Conservation (phyloP, 2,797 vertebrate genomes). For the Xiphophorus birchmanni region DNA sequence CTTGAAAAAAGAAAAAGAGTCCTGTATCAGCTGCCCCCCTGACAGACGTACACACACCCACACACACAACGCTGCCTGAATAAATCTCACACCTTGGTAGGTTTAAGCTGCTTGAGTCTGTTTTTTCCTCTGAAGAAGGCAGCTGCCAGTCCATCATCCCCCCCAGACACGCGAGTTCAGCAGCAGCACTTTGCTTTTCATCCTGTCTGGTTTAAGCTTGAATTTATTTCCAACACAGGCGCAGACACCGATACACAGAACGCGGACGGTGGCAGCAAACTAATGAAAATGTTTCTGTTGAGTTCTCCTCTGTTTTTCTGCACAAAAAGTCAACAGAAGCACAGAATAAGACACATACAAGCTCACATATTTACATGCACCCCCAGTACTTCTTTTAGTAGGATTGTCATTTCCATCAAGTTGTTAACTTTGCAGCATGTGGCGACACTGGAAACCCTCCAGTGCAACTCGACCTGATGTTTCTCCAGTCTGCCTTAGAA, state of each 20-base stretch:
- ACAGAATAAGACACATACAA: background rate
- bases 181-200: constrained; percentile 44
- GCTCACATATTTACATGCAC: background rate
- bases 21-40: constrained; percentile 32
- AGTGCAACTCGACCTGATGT: background rate
- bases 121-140: constrained; percentile 50
- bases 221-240: constrained; percentile 35
- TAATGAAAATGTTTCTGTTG: constrained; percentile 14
- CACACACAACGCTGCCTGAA: constrained; percentile 42
- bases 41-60: constrained; percentile 38
- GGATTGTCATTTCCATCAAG: too few relatives aligned
- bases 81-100: constrained; percentile 69
- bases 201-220: constrained; percentile 36
- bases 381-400: background rate
- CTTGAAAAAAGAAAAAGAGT: constrained; percentile 21
- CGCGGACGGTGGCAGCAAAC: constrained; percentile 23
- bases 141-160: constrained; percentile 66
- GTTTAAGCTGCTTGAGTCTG: constrained; percentile 62
- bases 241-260: background rate
- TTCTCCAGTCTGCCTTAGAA: background rate
- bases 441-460: too few relatives aligned
- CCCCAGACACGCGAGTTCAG: constrained; percentile 42
- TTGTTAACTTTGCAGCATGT: too few relatives aligned
- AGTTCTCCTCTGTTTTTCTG: background rate
- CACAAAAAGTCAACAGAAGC: background rate